A percentile compares a stretch with the other conserved stretches of the same genome.
phyloP scores from a whole-genome alignment of 2,888 invertebrate genomes.

The Eugnorisma glareosa region DNA sequence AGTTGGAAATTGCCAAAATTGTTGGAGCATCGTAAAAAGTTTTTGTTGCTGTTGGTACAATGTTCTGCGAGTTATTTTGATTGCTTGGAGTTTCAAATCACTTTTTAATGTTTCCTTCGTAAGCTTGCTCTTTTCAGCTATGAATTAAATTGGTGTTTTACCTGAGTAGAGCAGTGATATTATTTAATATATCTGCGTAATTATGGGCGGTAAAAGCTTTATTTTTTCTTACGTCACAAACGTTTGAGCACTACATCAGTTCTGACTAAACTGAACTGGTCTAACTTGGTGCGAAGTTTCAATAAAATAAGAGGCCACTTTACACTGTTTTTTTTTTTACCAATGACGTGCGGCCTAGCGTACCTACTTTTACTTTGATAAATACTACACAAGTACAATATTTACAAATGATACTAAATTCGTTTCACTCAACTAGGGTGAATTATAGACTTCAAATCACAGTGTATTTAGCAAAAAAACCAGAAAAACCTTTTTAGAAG shows the following conservation, averaged over 20 bases:
- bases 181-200: neutral
- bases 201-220: neutral
- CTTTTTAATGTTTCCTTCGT: neutral
- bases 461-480: slow-evolving; percentile 23
- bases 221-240: neutral
- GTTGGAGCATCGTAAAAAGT: slow-evolving; percentile 23
- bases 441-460: slow-evolving; percentile 30
- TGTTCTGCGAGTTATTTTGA: slow-evolving; percentile 23
- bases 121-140: slow-evolving; percentile 1
- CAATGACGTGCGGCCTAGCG: neutral
- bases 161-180: neutral
- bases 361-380: neutral
- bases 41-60: neutral
- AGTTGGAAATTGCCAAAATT: slow-evolving; percentile 7
- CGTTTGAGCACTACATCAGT: neutral
- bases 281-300: neutral
- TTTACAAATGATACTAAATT: slow-evolving; percentile 13
- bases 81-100: neutral
- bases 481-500: slow-evolving; percentile 42
- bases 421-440: neutral
- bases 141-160: neutral
- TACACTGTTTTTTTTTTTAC: neutral
- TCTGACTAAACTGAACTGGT: neutral
- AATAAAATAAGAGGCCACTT: neutral
- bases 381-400: neutral